Conservation (phyloP, 1,140 invertebrate genomes). For the Helicorthomorpha holstii region DNA sequence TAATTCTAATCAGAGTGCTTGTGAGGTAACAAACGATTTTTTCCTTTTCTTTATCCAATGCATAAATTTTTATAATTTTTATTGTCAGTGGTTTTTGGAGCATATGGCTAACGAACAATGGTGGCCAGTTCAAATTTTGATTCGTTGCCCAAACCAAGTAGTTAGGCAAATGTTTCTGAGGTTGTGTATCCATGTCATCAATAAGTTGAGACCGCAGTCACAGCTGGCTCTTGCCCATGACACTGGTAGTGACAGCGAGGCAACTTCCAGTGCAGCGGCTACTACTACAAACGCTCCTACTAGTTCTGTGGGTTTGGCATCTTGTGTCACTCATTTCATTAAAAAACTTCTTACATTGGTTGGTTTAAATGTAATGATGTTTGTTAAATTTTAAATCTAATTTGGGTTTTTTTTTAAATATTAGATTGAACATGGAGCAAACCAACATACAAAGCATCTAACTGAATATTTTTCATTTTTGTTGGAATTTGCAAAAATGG, state of each 20-base stretch:
- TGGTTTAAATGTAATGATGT: not conserved
- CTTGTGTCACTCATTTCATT: conserved; percentile 76
- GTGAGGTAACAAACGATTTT: too few relatives aligned
- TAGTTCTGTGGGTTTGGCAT: not conserved
- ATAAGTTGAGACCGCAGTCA: conserved; percentile 54
- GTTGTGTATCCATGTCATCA: conserved; percentile 83
- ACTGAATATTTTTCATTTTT: conserved; percentile 83
- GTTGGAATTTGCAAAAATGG: conserved; percentile 86
- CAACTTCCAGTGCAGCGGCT: too few relatives aligned
- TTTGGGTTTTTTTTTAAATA: conserved; percentile 14
- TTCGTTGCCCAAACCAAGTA: conserved; percentile 91
- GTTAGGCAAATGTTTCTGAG: conserved; percentile 86
- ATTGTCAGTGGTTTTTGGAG: conserved; percentile 56
- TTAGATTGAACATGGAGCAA: conserved; percentile 70
- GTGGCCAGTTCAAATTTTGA: conserved; percentile 87
- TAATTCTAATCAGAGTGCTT: conserved; percentile 71
- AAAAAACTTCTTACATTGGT: conserved; percentile 66
- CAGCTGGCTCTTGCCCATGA: conserved; percentile 16
- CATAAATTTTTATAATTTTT: not conserved
- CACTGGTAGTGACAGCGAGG: too few relatives aligned
- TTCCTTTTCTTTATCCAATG: too few relatives aligned
- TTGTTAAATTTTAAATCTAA: conserved; percentile 4
- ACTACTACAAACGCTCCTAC: too few relatives aligned
- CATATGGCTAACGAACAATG: conserved; percentile 81
- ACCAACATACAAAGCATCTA: conserved; percentile 65